Conservation (phyloP, 1,140 invertebrate genomes). For the Cylas formicarius region DNA sequence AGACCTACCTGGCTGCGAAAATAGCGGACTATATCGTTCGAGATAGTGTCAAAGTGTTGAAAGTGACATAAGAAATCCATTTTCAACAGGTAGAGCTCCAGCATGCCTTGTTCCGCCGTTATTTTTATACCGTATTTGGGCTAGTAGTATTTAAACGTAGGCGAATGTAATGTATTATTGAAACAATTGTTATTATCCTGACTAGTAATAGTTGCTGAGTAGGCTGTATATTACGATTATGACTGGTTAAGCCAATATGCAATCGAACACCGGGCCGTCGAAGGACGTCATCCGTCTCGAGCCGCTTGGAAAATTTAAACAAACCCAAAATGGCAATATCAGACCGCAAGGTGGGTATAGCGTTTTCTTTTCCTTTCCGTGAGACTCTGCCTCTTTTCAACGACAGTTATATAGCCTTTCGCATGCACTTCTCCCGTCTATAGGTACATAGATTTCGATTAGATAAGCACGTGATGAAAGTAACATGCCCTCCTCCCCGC, state of each 20-base stretch:
- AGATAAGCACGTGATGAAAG: no score
- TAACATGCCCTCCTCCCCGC: no score
- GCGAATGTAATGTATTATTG: conserved; percentile 4
- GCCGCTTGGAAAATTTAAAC: conserved; percentile 38
- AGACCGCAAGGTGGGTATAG: conserved; percentile 33
- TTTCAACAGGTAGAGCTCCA: conserved; percentile 23
- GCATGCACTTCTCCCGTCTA: no score
- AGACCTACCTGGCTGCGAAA: no score
- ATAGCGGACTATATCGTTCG: no score
- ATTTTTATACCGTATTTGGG: conserved; percentile 14
- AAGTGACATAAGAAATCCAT: no score
- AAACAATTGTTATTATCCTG: conserved; percentile 12
- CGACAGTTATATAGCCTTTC: no score
- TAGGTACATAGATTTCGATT: no score
- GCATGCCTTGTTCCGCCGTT: conserved; percentile 17
- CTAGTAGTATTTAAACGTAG: conserved; percentile 18
- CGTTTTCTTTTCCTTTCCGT: no score
- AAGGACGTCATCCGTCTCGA: conserved; percentile 35
- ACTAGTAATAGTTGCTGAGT: conserved; percentile 15
- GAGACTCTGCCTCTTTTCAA: no score
- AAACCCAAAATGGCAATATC: conserved; percentile 38
- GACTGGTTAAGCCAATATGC: conserved; percentile 12
- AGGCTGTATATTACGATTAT: conserved; percentile 13
- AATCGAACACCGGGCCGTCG: conserved; percentile 12
- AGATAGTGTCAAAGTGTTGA: no score